Conservation (phyloP, 2,888 invertebrate genomes). For the Pachydiplax longipennis region DNA sequence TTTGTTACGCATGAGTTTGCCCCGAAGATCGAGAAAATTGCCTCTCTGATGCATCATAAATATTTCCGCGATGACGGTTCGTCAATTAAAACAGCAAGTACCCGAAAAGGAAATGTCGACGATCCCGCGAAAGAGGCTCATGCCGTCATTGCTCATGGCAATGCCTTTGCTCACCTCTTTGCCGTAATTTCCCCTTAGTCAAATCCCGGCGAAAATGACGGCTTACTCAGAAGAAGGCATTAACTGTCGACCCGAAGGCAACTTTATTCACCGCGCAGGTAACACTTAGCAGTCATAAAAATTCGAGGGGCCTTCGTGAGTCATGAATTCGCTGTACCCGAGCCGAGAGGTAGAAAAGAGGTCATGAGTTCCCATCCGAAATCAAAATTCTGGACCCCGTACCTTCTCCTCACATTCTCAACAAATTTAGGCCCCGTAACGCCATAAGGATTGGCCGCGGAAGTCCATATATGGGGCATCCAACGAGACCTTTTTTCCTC, state of each 20-base stretch:
- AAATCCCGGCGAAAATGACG: not conserved
- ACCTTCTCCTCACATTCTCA: not conserved
- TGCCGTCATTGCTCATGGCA: not conserved
- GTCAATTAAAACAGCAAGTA: not conserved
- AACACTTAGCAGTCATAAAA: slow-evolving; percentile 10
- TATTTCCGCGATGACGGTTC: too few species aligned
- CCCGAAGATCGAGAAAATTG: too few species aligned
- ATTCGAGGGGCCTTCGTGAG: not conserved
- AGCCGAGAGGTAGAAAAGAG: not conserved
- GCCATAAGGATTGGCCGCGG: not conserved
- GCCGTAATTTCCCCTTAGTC: not conserved
- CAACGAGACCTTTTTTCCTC: not conserved
- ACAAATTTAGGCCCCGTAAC: not conserved
- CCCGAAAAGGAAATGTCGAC: not conserved
- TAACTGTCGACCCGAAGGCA: not conserved
- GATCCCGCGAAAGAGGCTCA: not conserved
- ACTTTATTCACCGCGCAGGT: not conserved
- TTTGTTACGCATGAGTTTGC: too few species aligned
- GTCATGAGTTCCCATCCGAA: not conserved
- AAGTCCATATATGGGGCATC: not conserved
- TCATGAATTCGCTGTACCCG: not conserved
- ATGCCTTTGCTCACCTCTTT: not conserved
- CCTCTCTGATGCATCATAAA: too few species aligned
- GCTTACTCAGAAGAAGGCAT: not conserved
- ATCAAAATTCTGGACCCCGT: not conserved